Evolutionary conservation across 92 coral and sea anemone species (phyloP), one percentile per base, ranked within the genome.

Genomic region (Porites cylindrica): DNA sequence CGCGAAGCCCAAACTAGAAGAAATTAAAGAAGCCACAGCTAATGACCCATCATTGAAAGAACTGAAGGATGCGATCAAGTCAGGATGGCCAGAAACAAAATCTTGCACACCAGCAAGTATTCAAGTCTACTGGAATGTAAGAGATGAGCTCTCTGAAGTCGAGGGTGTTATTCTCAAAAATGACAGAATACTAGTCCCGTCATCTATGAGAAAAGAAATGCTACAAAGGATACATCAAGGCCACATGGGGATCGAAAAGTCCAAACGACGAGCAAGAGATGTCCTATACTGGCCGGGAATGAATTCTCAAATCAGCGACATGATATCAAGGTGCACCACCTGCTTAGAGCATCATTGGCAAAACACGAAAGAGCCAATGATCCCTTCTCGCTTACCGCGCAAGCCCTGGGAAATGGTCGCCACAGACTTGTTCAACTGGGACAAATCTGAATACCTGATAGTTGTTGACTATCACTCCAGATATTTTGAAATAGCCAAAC

Each of bases 61-160:
- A 84, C 70, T 84, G 81, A n/a, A n/a, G n/a, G n/a, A n/a, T n/a
- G n/a, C n/a, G n/a, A n/a, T n/a, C n/a, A n/a, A n/a, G n/a, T n/a
- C n/a, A n/a, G n/a, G n/a, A n/a, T n/a, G n/a, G n/a, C n/a, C n/a
- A n/a, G n/a, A n/a, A n/a, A n/a, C n/a, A n/a, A n/a, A n/a, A n/a
- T n/a, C n/a, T n/a, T n/a, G n/a, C n/a, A n/a, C n/a, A n/a, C n/a
- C n/a, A n/a, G n/a, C n/a, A n/a, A n/a, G n/a, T n/a, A n/a, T n/a
- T n/a, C n/a, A n/a, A n/a, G n/a, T n/a, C n/a, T n/a, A 84, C 88
- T 91, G 94, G 94, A 91, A 91, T 75, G 66, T 78, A 16, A 79
- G 88, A 82, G 97, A 94, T 64, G 97, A 91, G 88, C 82, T 91
- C 14, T 91, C 93, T 10, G 93, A 89, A 85, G 88, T 81, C 6